Percentiles rank a stretch among this genome's conserved stretches.
Evolutionary conservation across 2,888 invertebrate genomes (phyloP).

Genomic region (Pammene fasciana): DNA sequence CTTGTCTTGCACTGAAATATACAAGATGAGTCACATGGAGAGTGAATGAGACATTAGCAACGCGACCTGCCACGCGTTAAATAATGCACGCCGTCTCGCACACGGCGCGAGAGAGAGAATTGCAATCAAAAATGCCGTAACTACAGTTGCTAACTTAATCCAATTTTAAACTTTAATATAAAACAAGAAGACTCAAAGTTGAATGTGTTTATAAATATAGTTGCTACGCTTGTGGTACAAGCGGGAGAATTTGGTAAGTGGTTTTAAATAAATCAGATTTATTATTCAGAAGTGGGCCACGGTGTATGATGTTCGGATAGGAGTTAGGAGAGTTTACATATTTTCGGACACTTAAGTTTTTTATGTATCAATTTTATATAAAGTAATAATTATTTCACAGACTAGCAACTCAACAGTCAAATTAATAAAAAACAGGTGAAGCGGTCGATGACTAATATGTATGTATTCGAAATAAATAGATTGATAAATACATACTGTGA

Average conservation of each 20-base stretch:
- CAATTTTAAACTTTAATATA: background rate
- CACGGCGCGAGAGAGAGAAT: slow-evolving; percentile 18
- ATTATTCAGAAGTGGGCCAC: slow-evolving; percentile 36
- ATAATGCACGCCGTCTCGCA: slow-evolving; percentile 48
- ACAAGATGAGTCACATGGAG: slow-evolving; percentile 52
- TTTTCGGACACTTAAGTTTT: background rate
- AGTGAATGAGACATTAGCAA: slow-evolving; percentile 61
- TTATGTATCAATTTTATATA: background rate
- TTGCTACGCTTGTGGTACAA: background rate
- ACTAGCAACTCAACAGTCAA: no score
- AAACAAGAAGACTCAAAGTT: background rate
- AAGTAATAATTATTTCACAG: background rate
- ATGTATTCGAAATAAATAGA: no score
- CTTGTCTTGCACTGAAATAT: slow-evolving; percentile 3
- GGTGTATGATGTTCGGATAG: slow-evolving; percentile 16
- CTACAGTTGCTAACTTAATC: background rate
- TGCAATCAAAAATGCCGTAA: background rate
- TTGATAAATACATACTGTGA: no score
- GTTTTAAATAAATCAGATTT: slow-evolving; percentile 41
- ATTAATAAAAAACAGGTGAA: no score
- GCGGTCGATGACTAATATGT: no score
- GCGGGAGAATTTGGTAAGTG: slow-evolving; percentile 35
- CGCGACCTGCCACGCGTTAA: slow-evolving; percentile 52
- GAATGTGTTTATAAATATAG: background rate
- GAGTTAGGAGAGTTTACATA: background rate